Base-by-base conservation (phyloP, 2,797 vertebrate species). In the Garrulus glandarius region DNA sequence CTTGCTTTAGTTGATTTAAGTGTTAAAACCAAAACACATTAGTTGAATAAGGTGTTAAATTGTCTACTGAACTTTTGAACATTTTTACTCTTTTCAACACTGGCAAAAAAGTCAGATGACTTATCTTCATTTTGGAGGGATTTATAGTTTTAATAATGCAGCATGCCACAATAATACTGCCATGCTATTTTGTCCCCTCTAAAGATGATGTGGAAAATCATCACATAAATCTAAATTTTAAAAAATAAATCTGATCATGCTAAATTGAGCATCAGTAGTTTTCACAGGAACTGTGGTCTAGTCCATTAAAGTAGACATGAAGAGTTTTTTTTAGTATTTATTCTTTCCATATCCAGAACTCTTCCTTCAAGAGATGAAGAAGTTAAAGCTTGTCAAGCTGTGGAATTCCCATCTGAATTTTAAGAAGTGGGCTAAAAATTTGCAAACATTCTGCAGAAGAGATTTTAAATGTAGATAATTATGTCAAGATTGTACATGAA, bases 101-200 rank as follows among this genome's bases (percentile, higher is more conserved):
- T 27, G n/a, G 59, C 3, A 47, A 71, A 79, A 94, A 90, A 71
- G 21, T 24, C 37, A 37, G 63, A 60, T 3, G 0, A 39, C 44
- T 50, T 84, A 39, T 41, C 74, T 80, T 67, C 37, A 15, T 88
- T 92, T 77, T 91, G 21, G 9, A 70, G 94, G 94, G 68, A 98
- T 98, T 98, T 97, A 97, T 96, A 92, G 95, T 83, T 98, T 98
- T 97, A 98, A 98, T 97, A 98, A 97, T 77, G 50, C 71, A 46
- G 52, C 10, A 60, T 88, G 97, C 67, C 77, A 80, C 89, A 92
- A 32, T 74, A 94, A 95, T 85, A 39, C 44, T 86, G 69, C 63
- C 63, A 57, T 76, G 89, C 70, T 85, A 61, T 96, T 97, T 93
- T 84, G 74, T 93, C 95, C 19, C 72, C 60, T 96, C 89, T 89